These are phyloP conservation scores for Polymixis lichenea DNA, from an alignment of 2,888 invertebrate genomes.

Conservation along the genomic window DNA sequence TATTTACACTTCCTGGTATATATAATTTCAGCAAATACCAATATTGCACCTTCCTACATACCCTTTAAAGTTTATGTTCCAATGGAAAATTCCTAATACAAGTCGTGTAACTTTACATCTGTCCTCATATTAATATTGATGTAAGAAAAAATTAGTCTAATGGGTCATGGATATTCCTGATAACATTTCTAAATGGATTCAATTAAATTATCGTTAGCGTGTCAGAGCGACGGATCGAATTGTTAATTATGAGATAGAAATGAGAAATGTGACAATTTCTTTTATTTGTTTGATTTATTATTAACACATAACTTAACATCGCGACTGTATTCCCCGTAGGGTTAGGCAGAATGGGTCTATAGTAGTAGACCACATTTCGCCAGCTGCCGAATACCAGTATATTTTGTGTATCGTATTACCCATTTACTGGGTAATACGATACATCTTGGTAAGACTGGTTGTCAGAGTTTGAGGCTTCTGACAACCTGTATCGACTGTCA, in stretches of 20 bases:
- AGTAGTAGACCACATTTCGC: too few species aligned
- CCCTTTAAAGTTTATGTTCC: neutral
- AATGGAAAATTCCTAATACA: constrained; percentile 16
- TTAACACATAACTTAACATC: neutral
- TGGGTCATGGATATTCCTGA: constrained; percentile 59
- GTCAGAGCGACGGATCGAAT: constrained; percentile 9
- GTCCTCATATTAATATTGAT: constrained; percentile 37
- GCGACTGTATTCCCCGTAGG: too few species aligned
- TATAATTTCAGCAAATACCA: neutral
- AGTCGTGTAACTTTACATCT: neutral
- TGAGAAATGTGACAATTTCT: constrained; percentile 6
- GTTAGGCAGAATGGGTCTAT: neutral
- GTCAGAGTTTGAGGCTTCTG: too few species aligned
- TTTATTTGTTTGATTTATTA: constrained; percentile 16
- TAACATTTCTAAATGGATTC: constrained; percentile 53
- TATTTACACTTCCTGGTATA: too few species aligned
- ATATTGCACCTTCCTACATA: neutral
- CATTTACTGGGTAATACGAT: too few species aligned
- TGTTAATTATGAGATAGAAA: constrained; percentile 13
- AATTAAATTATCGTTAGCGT: constrained; percentile 61
- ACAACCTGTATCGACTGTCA: too few species aligned
- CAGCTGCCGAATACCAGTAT: too few species aligned
- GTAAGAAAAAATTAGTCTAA: constrained; percentile 55
- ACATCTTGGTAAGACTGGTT: too few species aligned
- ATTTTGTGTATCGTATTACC: too few species aligned